These are phyloP conservation scores for Babylonia areolata DNA, from an alignment of 1,140 invertebrate genomes.

Conservation along the genomic window DNA sequence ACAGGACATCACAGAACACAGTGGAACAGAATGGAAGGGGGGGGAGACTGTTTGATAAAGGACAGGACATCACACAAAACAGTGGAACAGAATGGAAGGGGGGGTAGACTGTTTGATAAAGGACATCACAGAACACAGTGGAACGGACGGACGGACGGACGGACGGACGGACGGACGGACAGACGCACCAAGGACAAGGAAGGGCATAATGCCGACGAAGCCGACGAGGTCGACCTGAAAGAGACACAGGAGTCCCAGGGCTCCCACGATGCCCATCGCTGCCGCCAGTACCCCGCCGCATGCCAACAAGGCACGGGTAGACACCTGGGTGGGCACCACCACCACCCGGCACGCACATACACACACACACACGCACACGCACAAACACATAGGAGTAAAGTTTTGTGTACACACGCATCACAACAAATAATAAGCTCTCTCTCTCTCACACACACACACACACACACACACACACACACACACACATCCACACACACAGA, in stretches of 20 bases:
- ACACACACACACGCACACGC: neutral
- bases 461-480: neutral
- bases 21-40: neutral
- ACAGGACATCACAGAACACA: no score
- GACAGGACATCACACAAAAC: no score
- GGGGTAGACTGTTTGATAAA: no score
- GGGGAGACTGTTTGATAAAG: no score
- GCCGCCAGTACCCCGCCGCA: constrained; percentile 85
- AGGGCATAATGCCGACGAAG: constrained; percentile 96
- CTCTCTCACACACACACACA: neutral
- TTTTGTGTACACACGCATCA: no score
- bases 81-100: no score
- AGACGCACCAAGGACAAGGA: constrained; percentile 94
- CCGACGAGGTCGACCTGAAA: constrained; percentile 94
- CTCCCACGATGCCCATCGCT: constrained; percentile 89
- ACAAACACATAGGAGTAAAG: no score
- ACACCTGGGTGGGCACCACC: constrained; percentile 37
- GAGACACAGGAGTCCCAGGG: constrained; percentile 94
- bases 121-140: neutral
- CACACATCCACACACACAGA: no score
- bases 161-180: no score
- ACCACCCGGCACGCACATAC: neutral
- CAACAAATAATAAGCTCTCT: no score
- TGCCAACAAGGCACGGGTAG: constrained; percentile 39
- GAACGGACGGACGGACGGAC: no score